Evolutionary conservation across 2,797 vertebrate genomes (phyloP), one percentile per base, ranked within the genome.

Genomic region (Peromyscus attwateri): DNA sequence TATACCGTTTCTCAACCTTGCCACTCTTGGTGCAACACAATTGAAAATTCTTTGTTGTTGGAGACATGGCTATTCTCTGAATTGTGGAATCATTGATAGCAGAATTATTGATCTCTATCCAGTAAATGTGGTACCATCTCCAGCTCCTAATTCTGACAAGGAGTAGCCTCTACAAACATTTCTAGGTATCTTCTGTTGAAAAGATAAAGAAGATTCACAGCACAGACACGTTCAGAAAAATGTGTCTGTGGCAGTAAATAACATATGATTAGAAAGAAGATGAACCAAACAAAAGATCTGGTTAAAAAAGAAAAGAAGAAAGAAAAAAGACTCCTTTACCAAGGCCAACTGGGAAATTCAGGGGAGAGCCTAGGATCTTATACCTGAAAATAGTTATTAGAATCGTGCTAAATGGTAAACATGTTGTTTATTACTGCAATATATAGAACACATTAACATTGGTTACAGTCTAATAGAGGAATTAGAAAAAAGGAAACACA

Each of bases 401-500:
- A 84, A 85, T 70, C 40, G 14, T 71, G 29, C 9, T 89, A 52
- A 60, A 27, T 85, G 62, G 80, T 91, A 93, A 95, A 81, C 12
- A 73, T 55, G 34, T 19, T 90, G 68, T 76, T 95, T 93, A 91
- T 76, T 96, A 57, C 73, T 92, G 27, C 76, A 62, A 13, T 94
- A 68, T 94, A 92, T 94, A 94, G 52, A 94, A 49, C 82, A 27
- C 46, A 83, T 84, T 76, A 89, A 62, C 85, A 83, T 79, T 77
- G 29, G 31, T 70, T 83, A 23, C 21, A 49, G 64, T 71, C 80
- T 96, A 73, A 84, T 82, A 21, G n/a, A 70, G 16, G 6, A 95
- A 96, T 79, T 82, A 75, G 80, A 68, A 95, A 79, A 82, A 85
- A 29, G 43, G 87, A 95, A 96, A 75, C 31, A 77, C 29, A 80